Percentiles rank a stretch among this genome's conserved stretches.
Conservation (phyloP, 2,888 invertebrate species). For the Platypus cylindrus region DNA sequence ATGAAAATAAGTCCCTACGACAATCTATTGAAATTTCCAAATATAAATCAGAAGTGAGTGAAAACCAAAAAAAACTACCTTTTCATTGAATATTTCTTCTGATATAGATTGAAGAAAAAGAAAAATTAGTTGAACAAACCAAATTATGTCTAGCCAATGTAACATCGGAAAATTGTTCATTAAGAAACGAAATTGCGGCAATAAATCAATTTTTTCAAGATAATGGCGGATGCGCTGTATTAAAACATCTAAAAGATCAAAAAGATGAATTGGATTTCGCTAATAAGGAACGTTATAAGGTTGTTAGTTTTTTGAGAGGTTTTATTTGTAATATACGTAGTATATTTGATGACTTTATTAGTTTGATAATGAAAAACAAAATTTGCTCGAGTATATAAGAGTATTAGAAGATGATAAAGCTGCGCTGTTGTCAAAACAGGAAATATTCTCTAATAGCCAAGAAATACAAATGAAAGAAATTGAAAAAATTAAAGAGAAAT, state of each 20-base stretch:
- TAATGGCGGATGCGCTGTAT: constrained; percentile 26
- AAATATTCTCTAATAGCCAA: constrained; percentile 21
- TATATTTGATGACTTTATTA: constrained; percentile 9
- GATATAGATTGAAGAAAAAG: constrained; percentile 20
- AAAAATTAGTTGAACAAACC: constrained; percentile 20
- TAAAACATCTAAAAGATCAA: constrained; percentile 24
- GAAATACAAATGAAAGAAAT: constrained; percentile 23
- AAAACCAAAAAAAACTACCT: no score
- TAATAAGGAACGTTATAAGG: constrained; percentile 24
- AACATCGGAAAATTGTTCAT: constrained; percentile 22
- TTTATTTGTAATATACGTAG: neutral
- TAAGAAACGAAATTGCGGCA: constrained; percentile 25
- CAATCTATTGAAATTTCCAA: constrained; percentile 1
- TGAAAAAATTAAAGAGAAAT: constrained; percentile 20
- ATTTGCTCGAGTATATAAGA: constrained; percentile 13
- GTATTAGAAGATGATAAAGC: constrained; percentile 14
- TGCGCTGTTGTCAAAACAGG: constrained; percentile 13
- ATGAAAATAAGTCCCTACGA: neutral
- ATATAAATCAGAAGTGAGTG: neutral
- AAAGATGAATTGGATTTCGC: constrained; percentile 25
- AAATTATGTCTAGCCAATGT: constrained; percentile 19
- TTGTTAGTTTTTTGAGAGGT: constrained; percentile 8
- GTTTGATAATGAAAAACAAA: constrained; percentile 18
- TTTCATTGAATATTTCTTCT: constrained; percentile 6
- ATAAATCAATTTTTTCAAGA: constrained; percentile 24